Evolutionary conservation across 1,140 invertebrate genomes (phyloP), one percentile per base, ranked within the genome.

Genomic region (Homarus americanus): DNA sequence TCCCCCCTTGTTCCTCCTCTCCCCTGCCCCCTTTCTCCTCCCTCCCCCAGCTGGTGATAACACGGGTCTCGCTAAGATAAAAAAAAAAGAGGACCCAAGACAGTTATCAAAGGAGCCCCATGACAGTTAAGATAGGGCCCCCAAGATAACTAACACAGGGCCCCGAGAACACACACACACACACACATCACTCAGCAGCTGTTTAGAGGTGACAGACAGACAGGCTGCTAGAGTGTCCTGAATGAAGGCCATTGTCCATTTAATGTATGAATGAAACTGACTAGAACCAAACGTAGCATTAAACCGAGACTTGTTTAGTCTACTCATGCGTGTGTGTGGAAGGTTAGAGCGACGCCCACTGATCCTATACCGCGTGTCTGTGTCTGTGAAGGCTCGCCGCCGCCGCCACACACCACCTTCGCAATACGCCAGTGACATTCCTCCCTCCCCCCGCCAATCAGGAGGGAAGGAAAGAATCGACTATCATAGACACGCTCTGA

Each of bases 161-260:
- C n/a, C n/a, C n/a, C n/a, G n/a, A n/a, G n/a, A n/a, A 66, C 63
- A 66, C 63, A 66, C 63, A 66, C 63, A 66, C 63, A 69, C 63
- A 69, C 63, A 69, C 63, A 69, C 63, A 69, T 12, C 63, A 63
- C 58, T 17, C 58, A 63, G 0, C 12, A 63, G 20, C 58, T 15
- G 12, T 20, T 32, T 69, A 24, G 0, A 69, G 63, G 1, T 32
- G 32, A 69, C n/a, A 10, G n/a, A 7, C n/a, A 28, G 28, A 58
- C 32, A 69, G 32, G 63, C n/a, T 28, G 63, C n/a, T 28, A 69
- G n/a, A 69, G 1, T 69, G 63, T 28, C n/a, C 28, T 69, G 63
- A 69, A 69, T 69, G 63, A 69, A 69, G 63, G 28, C 63, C 63
- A 32, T 69, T 69, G n/a, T 69, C 63, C 28, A 69, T 69, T 69